Evolutionary conservation across 2,113 vertebrate genomes (phyloP).

Genomic region (Cebidichthys violaceus): DNA sequence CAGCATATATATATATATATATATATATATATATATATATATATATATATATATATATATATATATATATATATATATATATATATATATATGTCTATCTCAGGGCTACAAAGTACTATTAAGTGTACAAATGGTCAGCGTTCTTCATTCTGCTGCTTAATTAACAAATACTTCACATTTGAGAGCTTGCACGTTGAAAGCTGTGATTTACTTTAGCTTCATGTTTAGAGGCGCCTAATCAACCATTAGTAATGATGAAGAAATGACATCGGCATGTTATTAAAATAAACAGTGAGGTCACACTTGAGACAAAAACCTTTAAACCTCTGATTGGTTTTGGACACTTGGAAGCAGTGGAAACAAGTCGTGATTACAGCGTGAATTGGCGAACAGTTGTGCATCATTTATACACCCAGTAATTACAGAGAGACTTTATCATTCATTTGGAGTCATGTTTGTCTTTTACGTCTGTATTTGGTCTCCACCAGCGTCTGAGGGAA

Average conservation of each 20-base stretch:
- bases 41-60: too few relatives aligned
- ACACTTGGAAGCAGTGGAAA: not conserved
- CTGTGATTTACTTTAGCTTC: conserved; percentile 13
- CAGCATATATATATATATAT: conserved; percentile 36
- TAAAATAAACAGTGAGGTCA: conserved; percentile 32
- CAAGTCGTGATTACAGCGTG: too few relatives aligned
- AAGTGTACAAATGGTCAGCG: conserved; percentile 34
- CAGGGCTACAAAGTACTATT: conserved; percentile 18
- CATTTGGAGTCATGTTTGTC: not conserved
- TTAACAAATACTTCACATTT: conserved; percentile 24
- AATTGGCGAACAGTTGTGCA: not conserved
- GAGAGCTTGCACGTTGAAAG: conserved; percentile 12
- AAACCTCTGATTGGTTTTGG: not conserved
- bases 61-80: too few relatives aligned
- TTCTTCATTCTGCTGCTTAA: conserved; percentile 32
- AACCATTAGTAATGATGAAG: conserved; percentile 11
- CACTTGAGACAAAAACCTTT: not conserved
- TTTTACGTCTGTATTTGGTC: not conserved
- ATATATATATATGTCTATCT: conserved; percentile 9
- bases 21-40: too few relatives aligned
- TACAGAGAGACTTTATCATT: not conserved
- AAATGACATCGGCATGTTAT: conserved; percentile 6
- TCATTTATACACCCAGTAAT: not conserved
- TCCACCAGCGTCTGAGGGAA: too few relatives aligned
- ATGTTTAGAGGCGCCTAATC: not conserved